Evolutionary conservation across 2,113 vertebrate genomes (phyloP).

Genomic region (Lampris megalopsis): DNA sequence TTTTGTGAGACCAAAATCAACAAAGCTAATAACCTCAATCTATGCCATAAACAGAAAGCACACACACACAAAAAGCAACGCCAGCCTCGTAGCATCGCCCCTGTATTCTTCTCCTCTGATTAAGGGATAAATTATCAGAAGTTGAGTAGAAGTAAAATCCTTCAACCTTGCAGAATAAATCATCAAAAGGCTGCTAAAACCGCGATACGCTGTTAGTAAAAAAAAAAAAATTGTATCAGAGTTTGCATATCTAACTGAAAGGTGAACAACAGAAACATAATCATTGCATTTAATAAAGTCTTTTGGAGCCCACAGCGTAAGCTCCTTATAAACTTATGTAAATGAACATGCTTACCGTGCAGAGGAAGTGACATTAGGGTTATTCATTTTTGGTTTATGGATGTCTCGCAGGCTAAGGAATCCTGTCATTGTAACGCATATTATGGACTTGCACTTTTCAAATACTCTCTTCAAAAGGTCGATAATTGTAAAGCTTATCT

Average conservation of each 20-base stretch:
- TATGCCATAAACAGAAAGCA: too few relatives aligned
- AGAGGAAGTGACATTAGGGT: slow-evolving; percentile 67
- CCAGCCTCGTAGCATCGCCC: too few relatives aligned
- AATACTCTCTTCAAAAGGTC: slow-evolving; percentile 45
- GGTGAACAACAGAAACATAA: slow-evolving; percentile 66
- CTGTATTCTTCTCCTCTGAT: too few relatives aligned
- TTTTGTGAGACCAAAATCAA: too few relatives aligned
- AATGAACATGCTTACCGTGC: slow-evolving; percentile 71
- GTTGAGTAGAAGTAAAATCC: slow-evolving; percentile 29
- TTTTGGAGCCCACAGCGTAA: slow-evolving; percentile 69
- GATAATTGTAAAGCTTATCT: slow-evolving; percentile 66
- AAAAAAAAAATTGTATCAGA: slow-evolving; percentile 18
- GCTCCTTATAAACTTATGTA: slow-evolving; percentile 81
- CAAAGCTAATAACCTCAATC: too few relatives aligned
- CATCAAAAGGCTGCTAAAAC: slow-evolving; percentile 20
- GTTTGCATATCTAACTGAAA: slow-evolving; percentile 53
- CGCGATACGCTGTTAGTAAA: slow-evolving; percentile 4
- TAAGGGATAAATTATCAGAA: too few relatives aligned
- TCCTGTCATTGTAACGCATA: slow-evolving; percentile 60
- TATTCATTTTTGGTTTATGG: slow-evolving; percentile 62
- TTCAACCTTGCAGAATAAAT: slow-evolving; percentile 39
- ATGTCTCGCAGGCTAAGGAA: slow-evolving; percentile 56
- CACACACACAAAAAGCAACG: too few relatives aligned
- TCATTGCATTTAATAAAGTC: slow-evolving; percentile 72
- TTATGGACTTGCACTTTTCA: slow-evolving; percentile 52